A percentile compares a stretch with the other conserved stretches of the same genome.
Evolutionary conservation across 2,888 invertebrate genomes (phyloP).

Genomic region (Mythimna pallens): DNA sequence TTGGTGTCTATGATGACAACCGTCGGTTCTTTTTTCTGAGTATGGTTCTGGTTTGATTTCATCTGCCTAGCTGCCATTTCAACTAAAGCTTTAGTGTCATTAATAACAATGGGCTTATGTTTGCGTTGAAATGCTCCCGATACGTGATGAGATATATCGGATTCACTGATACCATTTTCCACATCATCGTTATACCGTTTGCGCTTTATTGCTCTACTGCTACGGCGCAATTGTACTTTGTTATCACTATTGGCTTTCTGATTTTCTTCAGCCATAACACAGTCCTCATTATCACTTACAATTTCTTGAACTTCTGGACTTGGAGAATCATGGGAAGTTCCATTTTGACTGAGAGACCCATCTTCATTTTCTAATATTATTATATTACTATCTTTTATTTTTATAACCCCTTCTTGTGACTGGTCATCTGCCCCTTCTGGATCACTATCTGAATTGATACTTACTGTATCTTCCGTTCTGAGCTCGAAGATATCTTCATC

Average conservation of each 20-base stretch:
- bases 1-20: conserved; percentile 95
- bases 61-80: conserved; percentile 92
- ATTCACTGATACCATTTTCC: conserved; percentile 90
- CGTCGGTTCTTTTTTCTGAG: conserved; percentile 93
- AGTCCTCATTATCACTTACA: conserved; percentile 88
- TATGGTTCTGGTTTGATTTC: conserved; percentile 67
- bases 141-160: conserved; percentile 90
- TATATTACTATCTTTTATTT: conserved; percentile 71
- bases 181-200: conserved; percentile 90
- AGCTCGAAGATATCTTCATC: conserved; percentile 73
- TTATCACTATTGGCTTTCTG: conserved; percentile 71
- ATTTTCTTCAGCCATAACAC: conserved; percentile 76
- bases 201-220: conserved; percentile 87
- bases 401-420: conserved; percentile 71
- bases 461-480: conserved; percentile 80
- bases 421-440: conserved; percentile 74
- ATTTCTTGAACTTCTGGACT: conserved; percentile 84
- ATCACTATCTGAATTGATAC: conserved; percentile 83
- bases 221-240: conserved; percentile 75
- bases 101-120: conserved; percentile 91
- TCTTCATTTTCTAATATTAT: conserved; percentile 76
- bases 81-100: conserved; percentile 93
- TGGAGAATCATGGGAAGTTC: conserved; percentile 67
- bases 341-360: conserved; percentile 72
- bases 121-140: conserved; percentile 90